Evolutionary conservation across 2,113 vertebrate species (phyloP).

Genomic region (Buteo buteo): DNA sequence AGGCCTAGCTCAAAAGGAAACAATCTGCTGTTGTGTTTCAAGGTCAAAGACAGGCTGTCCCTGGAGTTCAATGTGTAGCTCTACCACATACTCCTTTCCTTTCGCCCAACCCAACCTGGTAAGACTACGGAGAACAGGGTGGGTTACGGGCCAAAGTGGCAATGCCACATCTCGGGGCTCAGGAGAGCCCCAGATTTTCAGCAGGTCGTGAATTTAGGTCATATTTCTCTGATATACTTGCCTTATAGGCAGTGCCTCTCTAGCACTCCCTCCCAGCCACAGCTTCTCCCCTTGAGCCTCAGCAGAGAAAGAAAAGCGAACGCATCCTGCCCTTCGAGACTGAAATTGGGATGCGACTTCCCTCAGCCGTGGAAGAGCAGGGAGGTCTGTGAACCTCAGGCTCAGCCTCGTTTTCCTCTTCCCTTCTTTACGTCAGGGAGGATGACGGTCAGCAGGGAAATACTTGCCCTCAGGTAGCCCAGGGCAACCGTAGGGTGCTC

Average conservation of each 20-base stretch:
- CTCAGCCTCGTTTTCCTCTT: background rate
- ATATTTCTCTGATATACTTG: background rate
- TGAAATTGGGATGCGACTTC: background rate
- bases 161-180: background rate
- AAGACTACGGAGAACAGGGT: background rate
- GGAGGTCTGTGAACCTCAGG: background rate
- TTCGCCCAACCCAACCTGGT: background rate
- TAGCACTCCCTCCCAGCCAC: background rate
- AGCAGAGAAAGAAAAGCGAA: background rate
- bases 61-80: background rate
- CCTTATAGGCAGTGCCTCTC: background rate
- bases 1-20: background rate
- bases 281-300: background rate
- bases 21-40: background rate
- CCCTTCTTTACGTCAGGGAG: background rate
- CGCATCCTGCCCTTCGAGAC: background rate
- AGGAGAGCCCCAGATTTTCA: background rate
- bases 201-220: accelerated
- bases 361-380: background rate
- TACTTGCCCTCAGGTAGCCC: background rate
- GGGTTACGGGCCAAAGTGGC: background rate
- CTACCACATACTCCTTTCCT: background rate
- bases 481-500: background rate
- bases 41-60: background rate
- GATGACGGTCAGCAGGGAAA: background rate